Percentiles rank a stretch among this genome's conserved stretches.
These are phyloP conservation scores for Parnassius orleans DNA, from an alignment of 2,888 invertebrate species.

Conservation along the genomic window DNA sequence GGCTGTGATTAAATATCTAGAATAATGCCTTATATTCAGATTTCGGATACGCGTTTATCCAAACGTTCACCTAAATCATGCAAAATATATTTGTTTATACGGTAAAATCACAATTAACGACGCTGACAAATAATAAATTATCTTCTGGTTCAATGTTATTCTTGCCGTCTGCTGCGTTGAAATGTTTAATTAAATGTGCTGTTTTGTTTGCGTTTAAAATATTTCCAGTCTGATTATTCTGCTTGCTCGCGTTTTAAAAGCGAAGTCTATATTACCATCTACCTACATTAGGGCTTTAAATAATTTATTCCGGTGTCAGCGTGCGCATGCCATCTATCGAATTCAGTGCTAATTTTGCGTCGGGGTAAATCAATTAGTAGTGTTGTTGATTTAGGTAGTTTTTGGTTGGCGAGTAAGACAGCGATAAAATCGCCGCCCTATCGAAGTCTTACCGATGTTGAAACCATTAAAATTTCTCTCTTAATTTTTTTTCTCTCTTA, in stretches of 20 bases:
- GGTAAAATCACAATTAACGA: not conserved
- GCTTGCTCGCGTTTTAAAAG: not conserved
- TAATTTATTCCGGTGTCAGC: slow-evolving; percentile 40
- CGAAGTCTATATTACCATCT: not conserved
- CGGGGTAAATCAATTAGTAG: slow-evolving; percentile 54
- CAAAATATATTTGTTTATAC: not conserved
- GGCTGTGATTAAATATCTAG: too few relatives aligned
- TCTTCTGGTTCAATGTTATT: not conserved
- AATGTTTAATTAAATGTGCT: slow-evolving; percentile 4
- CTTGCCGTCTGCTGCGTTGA: slow-evolving; percentile 5
- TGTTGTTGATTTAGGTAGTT: slow-evolving; percentile 48
- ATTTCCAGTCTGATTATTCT: slow-evolving; percentile 25
- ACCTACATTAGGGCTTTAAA: not conserved
- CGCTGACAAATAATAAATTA: not conserved
- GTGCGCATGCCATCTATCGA: slow-evolving; percentile 41
- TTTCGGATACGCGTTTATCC: too few relatives aligned
- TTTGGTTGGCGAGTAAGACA: slow-evolving; percentile 30
- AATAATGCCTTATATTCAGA: too few relatives aligned
- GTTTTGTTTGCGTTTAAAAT: slow-evolving; percentile 5
- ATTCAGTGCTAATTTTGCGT: slow-evolving; percentile 17
- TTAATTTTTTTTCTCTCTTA: too few relatives aligned
- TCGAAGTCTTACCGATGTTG: too few relatives aligned
- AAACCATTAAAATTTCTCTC: too few relatives aligned
- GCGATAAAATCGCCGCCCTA: too few relatives aligned
- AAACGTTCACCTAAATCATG: too few relatives aligned